Conservation (phyloP, 2,797 vertebrate genomes). For the Threskiornis aethiopicus region DNA sequence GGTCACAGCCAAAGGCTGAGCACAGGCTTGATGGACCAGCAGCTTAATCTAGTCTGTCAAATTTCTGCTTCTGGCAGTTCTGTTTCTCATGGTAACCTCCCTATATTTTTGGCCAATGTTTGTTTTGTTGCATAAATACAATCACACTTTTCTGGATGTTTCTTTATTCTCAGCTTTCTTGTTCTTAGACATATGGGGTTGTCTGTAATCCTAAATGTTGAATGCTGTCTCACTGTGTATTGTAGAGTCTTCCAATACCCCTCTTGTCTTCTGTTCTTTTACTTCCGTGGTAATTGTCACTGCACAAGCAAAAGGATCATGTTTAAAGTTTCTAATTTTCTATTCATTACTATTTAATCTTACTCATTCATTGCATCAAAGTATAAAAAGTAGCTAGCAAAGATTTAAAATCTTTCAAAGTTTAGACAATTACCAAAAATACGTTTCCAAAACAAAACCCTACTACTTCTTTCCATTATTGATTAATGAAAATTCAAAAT, state of each 20-base stretch:
- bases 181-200: not conserved
- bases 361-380: not conserved
- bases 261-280: not conserved
- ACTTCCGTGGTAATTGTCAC: not conserved
- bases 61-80: conserved; percentile 10
- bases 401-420: not conserved
- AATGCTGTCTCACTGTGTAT: not conserved
- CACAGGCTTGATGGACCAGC: conserved; percentile 18
- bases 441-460: not conserved
- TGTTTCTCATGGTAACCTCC: not conserved
- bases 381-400: not conserved
- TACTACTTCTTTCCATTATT: not conserved
- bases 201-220: not conserved
- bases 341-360: not conserved
- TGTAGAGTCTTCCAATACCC: not conserved
- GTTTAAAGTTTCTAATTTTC: not conserved
- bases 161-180: not conserved
- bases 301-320: not conserved
- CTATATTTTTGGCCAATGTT: not conserved
- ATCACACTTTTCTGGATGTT: not conserved
- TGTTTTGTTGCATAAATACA: conserved; percentile 8
- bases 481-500: not conserved
- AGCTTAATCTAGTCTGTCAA: conserved; percentile 37
- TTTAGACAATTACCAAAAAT: not conserved
- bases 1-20: not conserved